These are phyloP conservation scores for Rhadinocentrus ornatus DNA, from an alignment of 2,797 vertebrate genomes.

Conservation along the genomic window DNA sequence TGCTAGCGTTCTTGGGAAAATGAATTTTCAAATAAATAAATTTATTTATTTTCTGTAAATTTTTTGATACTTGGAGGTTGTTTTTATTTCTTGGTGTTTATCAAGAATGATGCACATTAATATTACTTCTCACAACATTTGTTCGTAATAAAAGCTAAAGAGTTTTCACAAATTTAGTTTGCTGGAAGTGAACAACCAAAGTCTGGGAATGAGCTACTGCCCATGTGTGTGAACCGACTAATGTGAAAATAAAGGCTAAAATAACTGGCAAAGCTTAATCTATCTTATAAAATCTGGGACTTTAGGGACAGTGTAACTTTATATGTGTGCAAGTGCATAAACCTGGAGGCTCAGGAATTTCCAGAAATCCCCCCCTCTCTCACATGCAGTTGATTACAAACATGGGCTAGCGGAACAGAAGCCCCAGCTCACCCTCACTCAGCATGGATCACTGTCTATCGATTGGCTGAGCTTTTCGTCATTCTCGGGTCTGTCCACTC, in stretches of 20 bases:
- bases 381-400: slow-evolving; percentile 17
- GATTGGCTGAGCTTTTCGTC: slow-evolving; percentile 67
- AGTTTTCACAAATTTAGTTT: slow-evolving; percentile 11
- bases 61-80: no score
- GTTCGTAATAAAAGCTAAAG: slow-evolving; percentile 17
- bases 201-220: not conserved
- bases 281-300: slow-evolving; percentile 9
- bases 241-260: slow-evolving; percentile 20
- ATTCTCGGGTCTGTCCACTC: slow-evolving; percentile 62
- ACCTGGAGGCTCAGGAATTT: slow-evolving; percentile 15
- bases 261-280: slow-evolving; percentile 4
- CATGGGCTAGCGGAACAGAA: slow-evolving; percentile 3
- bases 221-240: not conserved
- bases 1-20: no score
- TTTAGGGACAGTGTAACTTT: slow-evolving; percentile 1
- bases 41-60: no score
- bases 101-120: not conserved
- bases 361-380: not conserved
- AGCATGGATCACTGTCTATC: slow-evolving; percentile 57
- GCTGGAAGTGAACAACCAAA: slow-evolving; percentile 4
- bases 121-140: slow-evolving; percentile 9
- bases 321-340: slow-evolving; percentile 9
- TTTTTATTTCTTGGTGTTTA: no score
- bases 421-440: slow-evolving; percentile 36
- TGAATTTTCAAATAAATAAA: no score